Evolutionary conservation across 2,888 invertebrate species (phyloP), one percentile per base, ranked within the genome.

Genomic region (Habrosyne pyritoides): DNA sequence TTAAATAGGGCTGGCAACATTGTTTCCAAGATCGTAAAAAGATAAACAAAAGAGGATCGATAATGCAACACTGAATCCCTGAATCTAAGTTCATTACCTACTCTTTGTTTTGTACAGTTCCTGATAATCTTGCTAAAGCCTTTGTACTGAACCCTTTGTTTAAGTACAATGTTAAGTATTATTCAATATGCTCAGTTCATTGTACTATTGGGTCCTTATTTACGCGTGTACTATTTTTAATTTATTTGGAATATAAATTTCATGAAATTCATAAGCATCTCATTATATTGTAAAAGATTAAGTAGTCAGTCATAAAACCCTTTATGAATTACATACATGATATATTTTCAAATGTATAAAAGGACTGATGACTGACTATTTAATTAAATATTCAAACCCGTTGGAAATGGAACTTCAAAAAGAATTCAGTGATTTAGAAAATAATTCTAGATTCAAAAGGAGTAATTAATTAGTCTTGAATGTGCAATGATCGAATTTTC

Each of bases 31-130:
- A 46, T 54, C 36, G 51, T 49, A 47, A 47, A 57, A 36, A 22
- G 21, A 63, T 57, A 61, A 59, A 71, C 69, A 70, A 73, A 52
- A 64, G 66, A 63, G 55, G 66, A 75, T 67, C 67, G 61, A 76
- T 76, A 62, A 58, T 59, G 65, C 62, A 64, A 53, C 60, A 59
- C 61, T 56, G 54, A 67, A 63, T 64, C 47, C 57, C 47, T 28
- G 10, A 30, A 21, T 47, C 28, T 21, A 47, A 57, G 63, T 72
- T 72, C 66, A 67, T 69, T 67, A 26, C 26, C n/a, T 10, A 24
- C 18, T 24, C 49, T n/a, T 24, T 26, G 18, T 49, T n/a, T 26
- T n/a, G 24, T 49, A 7, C 33, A 52, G 42, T 54, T 48, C 47
- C 51, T 53, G 49, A 53, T 57, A 51, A 42, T 42, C 54, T 60